A percentile compares a stretch with the other conserved stretches of the same genome.
phyloP scores from a whole-genome alignment of 2,113 vertebrate genomes.

The Nycticebus coucang region DNA sequence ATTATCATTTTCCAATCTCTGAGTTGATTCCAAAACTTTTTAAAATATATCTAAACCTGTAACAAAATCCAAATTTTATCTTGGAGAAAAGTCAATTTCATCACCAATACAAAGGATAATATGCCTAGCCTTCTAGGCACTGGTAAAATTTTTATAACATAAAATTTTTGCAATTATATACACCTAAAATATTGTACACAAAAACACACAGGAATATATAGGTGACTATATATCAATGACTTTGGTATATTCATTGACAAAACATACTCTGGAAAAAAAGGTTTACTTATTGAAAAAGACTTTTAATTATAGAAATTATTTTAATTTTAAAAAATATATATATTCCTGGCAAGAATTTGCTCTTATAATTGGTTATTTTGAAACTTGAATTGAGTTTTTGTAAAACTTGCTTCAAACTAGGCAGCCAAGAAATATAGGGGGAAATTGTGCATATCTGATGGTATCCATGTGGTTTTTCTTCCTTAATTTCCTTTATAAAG shows the following conservation, averaged over 20 bases:
- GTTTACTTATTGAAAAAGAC: neutral
- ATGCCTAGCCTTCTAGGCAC: neutral
- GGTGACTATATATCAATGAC: neutral
- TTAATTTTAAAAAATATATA: neutral
- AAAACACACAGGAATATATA: neutral
- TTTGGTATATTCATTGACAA: neutral
- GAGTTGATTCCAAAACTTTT: neutral
- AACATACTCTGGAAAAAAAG: neutral
- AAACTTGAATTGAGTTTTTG: neutral
- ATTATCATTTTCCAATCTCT: neutral
- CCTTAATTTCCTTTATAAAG: slow-evolving; percentile 18
- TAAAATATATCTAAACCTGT: neutral
- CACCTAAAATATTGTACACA: neutral
- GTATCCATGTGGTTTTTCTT: neutral
- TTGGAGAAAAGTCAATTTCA: neutral
- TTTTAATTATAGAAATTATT: slow-evolving; percentile 8
- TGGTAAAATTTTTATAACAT: neutral
- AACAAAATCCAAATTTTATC: slow-evolving; percentile 31
- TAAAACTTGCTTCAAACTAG: neutral
- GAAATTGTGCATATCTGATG: neutral
- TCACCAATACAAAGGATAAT: slow-evolving; percentile 13
- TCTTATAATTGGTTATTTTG: slow-evolving; percentile 19
- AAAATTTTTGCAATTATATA: slow-evolving; percentile 19
- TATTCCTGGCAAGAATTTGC: neutral
- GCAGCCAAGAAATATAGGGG: neutral